Percentiles rank a stretch among this genome's conserved stretches.
These are phyloP conservation scores for Drepana falcataria DNA, from an alignment of 2,888 invertebrate genomes.

Conservation along the genomic window DNA sequence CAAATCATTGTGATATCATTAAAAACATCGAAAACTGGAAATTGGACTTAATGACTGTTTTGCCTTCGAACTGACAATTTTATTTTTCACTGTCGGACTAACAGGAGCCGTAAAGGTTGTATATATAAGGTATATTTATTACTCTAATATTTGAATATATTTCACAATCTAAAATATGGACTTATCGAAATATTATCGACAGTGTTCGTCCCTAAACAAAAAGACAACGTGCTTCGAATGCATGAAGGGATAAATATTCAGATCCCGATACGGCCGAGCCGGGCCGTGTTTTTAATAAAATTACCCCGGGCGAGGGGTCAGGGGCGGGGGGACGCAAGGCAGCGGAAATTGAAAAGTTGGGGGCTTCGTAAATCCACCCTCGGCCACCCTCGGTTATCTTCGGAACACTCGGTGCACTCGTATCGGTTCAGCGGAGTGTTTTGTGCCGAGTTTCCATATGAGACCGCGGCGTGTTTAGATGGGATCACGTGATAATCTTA, in stretches of 20 bases:
- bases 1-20: too few species aligned
- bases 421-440: slow-evolving; percentile 51
- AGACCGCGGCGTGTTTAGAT: background rate
- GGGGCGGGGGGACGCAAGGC: slow-evolving; percentile 19
- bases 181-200: slow-evolving; percentile 7
- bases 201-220: slow-evolving; percentile 31
- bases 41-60: too few species aligned
- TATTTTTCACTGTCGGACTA: too few species aligned
- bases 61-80: too few species aligned
- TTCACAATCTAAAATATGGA: too few species aligned
- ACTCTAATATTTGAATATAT: too few species aligned
- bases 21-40: too few species aligned
- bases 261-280: slow-evolving; percentile 30
- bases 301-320: slow-evolving; percentile 42
- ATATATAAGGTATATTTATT: too few species aligned
- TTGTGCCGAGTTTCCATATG: slow-evolving; percentile 22
- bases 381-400: slow-evolving; percentile 53
- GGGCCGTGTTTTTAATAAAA: slow-evolving; percentile 70
- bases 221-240: slow-evolving; percentile 34
- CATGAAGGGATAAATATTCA: slow-evolving; percentile 66
- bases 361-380: slow-evolving; percentile 55
- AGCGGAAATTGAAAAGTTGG: slow-evolving; percentile 70
- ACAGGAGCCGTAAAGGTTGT: too few species aligned
- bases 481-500: slow-evolving; percentile 2
- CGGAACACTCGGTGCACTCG: slow-evolving; percentile 38